Base-by-base conservation (phyloP, 2,113 vertebrate genomes). In the Caloenas nicobarica region DNA sequence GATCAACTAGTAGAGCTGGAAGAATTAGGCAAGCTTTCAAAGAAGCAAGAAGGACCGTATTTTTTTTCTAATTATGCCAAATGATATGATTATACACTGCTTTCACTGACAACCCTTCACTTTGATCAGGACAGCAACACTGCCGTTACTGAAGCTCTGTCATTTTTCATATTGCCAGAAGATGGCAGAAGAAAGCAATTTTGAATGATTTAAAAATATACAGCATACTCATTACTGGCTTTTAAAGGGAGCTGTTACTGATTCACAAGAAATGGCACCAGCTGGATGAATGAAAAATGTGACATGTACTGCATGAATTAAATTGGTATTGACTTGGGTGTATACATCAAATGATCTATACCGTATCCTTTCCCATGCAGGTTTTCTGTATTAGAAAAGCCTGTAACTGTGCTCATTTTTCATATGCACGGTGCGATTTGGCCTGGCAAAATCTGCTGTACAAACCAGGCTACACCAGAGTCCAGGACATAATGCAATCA, bases 111-210 rank as follows among this genome's bases (percentile, higher is more conserved):
- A 81, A 1, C 8, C 19, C 48, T 40, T 46, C n/a, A 46, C 18
- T 71, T 31, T 38, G 6, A 62, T 31, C 44, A 66, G 82, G 8
- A 7, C 28, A 62, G 81, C 66, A 29, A 24, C 21, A 4, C 46
- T 7, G 50, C 66, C 6, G 46, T 17, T 9, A 5, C 42, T 29
- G 44, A 69, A 81, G 61, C 5, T 4, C 80, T 71, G 95, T 79
- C 78, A 80, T 91, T 92, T 93, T 86, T 86, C 42, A 2, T 68
- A 16, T 77, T 57, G 72, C 96, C 96, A 96, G 93, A 71, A 94
- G 95, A 95, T 97, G 96, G 92, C 96, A 96, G 92, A 74, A 95
- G 76, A 96, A 95, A 96, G 61, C 95, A 93, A 93, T 23, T 34
- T 86, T 93, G 68, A 25, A 18, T 13, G 22, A 44, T 86, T 90